Percentiles rank a stretch among this genome's conserved stretches.
Conservation (phyloP, 2,797 vertebrate species). For the Gymnocypris eckloni region DNA sequence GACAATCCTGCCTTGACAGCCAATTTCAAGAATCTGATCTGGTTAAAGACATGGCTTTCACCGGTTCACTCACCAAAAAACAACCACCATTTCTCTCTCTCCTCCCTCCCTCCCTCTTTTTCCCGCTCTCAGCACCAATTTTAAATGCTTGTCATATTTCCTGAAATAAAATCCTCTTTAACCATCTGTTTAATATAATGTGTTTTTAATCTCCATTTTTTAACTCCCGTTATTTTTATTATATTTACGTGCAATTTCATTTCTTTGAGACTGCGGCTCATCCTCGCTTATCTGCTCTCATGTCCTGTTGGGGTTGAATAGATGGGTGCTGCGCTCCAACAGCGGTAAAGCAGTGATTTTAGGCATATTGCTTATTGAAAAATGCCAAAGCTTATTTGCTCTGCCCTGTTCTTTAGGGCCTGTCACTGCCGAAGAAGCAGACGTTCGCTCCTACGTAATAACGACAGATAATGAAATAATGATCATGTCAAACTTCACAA, state of each 20-base stretch:
- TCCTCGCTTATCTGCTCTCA: constrained; percentile 62
- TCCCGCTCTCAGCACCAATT: constrained; percentile 54
- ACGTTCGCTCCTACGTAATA: background rate
- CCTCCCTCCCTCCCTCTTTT: constrained; percentile 53
- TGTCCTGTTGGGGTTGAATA: constrained; percentile 55
- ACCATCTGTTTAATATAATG: constrained; percentile 93
- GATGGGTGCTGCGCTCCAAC: constrained; percentile 49
- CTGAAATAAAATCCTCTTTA: constrained; percentile 87
- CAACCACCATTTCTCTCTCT: constrained; percentile 59
- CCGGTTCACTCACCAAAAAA: constrained; percentile 74
- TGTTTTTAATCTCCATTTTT: constrained; percentile 92
- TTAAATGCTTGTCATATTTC: constrained; percentile 86
- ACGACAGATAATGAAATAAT: constrained; percentile 43
- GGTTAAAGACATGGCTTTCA: constrained; percentile 94
- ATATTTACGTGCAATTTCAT: constrained; percentile 72
- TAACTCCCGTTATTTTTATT: constrained; percentile 72
- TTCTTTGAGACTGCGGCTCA: constrained; percentile 67
- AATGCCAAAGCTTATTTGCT: constrained; percentile 59
- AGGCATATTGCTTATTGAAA: constrained; percentile 59
- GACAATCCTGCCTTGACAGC: constrained; percentile 97
- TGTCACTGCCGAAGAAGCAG: constrained; percentile 23
- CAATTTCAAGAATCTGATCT: constrained; percentile 99
- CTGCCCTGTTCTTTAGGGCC: constrained; percentile 38
- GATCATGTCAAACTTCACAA: constrained; percentile 37
- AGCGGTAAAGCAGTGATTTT: constrained; percentile 46